Base-by-base conservation (phyloP, 2,888 invertebrate genomes). In the Marronus borbonicus region DNA sequence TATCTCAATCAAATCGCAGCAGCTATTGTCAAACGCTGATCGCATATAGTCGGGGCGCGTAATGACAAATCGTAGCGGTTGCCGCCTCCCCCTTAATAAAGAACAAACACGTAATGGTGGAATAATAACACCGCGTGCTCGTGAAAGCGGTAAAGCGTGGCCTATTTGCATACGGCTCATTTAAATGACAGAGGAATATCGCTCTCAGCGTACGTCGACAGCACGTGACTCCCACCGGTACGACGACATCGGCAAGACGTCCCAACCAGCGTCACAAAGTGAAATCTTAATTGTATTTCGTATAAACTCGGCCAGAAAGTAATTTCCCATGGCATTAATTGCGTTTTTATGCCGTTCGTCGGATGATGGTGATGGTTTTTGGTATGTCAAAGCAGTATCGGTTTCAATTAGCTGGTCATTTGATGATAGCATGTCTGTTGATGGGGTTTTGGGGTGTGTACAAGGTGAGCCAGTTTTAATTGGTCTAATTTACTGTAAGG, bases 61-160 rank as follows among this genome's bases (percentile, higher is more conserved):
- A 72, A 72, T 58, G 55, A 72, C 58, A 72, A 58, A 72, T 72
- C 72, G 72, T 20, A 55, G 28, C 65, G 49, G 52, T 31, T 50
- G 68, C 52, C 31, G 70, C 70, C 68, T 69, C 68, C 70, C 70
- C 70, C 76, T 62, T 52, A 76, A 66, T 76, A 76, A 76, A 76
- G 76, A 76, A 76, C 76, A 76, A 65, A 58, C 66, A 66, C 75
- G 64, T 78, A 78, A 78, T 76, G 60, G 69, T 75, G 44, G 78
- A 68, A 76, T 78, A 78, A 78, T 78, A 66, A 69, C 75, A 78
- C 75, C 58, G 68, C 76, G 50, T 75, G 78, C 58, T 66, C 28
- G 66, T 68, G 74, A 76, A 80, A 80, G 78, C 78, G 79, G 74
- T 74, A 78, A 78, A 80, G 80, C 79, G 78, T 80, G 80, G 50